Evolutionary conservation across 2,888 invertebrate species (phyloP).

Genomic region (Cylindroiulus punctatus): DNA sequence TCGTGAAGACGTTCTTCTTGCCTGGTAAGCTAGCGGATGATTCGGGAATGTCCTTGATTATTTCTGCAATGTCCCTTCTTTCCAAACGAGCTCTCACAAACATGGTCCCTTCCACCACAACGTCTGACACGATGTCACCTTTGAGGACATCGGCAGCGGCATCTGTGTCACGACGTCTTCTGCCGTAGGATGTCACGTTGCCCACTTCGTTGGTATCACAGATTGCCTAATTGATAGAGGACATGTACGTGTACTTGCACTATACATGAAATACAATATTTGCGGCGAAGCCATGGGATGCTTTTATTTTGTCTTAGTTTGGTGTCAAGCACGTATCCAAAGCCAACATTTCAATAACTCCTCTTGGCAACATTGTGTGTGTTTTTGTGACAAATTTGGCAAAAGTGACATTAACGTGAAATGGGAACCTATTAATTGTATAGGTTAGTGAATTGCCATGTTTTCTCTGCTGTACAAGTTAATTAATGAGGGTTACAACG

Average conservation of each 20-base stretch:
- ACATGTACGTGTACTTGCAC: background rate
- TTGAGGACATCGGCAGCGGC: slow-evolving; percentile 12
- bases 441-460: no score
- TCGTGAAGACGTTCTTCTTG: background rate
- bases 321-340: no score
- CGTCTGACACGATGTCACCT: slow-evolving; percentile 60
- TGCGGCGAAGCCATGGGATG: no score
- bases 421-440: no score
- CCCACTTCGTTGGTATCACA: slow-evolving; percentile 53
- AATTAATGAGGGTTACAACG: no score
- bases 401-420: no score
- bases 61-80: slow-evolving; percentile 23
- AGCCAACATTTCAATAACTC: no score
- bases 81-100: slow-evolving; percentile 59
- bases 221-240: background rate
- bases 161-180: slow-evolving; percentile 52
- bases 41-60: background rate
- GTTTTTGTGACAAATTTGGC: no score
- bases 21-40: slow-evolving; percentile 19
- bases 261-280: no score
- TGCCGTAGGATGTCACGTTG: slow-evolving; percentile 58
- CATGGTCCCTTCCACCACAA: slow-evolving; percentile 60
- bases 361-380: no score
- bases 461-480: no score
- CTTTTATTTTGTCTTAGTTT: no score